These are phyloP conservation scores for Bombus affinis DNA, from an alignment of 1,140 invertebrate genomes.

Conservation along the genomic window DNA sequence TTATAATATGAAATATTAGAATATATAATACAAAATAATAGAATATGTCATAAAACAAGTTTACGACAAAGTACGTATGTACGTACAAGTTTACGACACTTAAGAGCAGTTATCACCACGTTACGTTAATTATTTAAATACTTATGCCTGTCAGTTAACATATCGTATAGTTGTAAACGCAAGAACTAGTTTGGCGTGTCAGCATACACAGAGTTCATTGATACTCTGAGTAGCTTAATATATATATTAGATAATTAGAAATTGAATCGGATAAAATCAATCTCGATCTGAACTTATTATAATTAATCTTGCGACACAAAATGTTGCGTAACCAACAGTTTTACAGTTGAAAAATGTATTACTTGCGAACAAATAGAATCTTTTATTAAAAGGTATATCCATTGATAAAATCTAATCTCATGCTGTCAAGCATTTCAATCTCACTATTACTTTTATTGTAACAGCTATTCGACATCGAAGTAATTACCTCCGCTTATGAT, in stretches of 20 bases:
- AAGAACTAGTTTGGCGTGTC: neutral
- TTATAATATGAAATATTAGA: neutral
- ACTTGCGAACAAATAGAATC: neutral
- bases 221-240: neutral
- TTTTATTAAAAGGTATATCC: neutral
- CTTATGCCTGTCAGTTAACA: neutral
- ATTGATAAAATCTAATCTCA: neutral
- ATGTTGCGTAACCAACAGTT: neutral
- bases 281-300: neutral
- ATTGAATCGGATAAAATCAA: neutral
- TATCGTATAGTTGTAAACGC: neutral
- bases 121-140: neutral
- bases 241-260: neutral
- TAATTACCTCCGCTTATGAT: constrained; percentile 85
- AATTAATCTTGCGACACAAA: neutral
- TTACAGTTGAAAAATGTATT: neutral
- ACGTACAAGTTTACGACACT: too few relatives aligned
- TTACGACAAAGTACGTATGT: too few relatives aligned
- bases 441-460: neutral
- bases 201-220: neutral
- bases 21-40: neutral
- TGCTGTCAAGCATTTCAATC: neutral
- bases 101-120: too few relatives aligned
- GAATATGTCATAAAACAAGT: neutral
- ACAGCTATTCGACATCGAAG: constrained; percentile 81